phyloP scores from a whole-genome alignment of 2,797 vertebrate genomes.

The Channallabes apus region DNA sequence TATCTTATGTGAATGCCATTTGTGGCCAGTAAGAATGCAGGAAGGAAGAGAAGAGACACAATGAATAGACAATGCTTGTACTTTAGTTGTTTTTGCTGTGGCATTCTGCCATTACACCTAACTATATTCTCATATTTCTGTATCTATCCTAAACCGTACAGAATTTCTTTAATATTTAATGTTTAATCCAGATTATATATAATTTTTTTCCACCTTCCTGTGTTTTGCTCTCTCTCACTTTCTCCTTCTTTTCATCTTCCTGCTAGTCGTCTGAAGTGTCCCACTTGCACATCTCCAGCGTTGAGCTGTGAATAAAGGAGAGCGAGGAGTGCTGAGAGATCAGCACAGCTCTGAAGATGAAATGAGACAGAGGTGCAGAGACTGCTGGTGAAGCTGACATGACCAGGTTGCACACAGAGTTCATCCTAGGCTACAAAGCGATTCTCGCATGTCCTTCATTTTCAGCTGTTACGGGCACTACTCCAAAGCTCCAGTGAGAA shows the following conservation, averaged over 20 bases:
- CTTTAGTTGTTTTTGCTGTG: constrained; percentile 34
- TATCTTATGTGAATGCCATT: neutral
- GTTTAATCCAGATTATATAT: constrained; percentile 55
- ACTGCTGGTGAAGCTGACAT: constrained; percentile 29
- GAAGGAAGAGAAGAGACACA: neutral
- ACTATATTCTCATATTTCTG: constrained; percentile 53
- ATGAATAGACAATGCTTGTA: neutral
- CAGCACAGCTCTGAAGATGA: constrained; percentile 16
- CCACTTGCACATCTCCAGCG: neutral
- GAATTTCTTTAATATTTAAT: constrained; percentile 60
- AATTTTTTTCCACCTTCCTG: neutral
- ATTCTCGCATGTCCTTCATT: constrained; percentile 12
- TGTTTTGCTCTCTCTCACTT: constrained; percentile 13
- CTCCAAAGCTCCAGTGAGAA: constrained; percentile 10
- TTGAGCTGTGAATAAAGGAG: constrained; percentile 5
- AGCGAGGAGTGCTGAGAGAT: constrained; percentile 4
- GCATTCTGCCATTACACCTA: constrained; percentile 22
- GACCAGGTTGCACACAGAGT: constrained; percentile 8
- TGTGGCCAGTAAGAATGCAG: neutral
- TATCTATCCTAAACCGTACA: constrained; percentile 58
- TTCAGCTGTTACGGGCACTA: constrained; percentile 12
- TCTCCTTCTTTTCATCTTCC: constrained; percentile 22
- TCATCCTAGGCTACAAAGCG: constrained; percentile 12
- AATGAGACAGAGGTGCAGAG: constrained; percentile 7
- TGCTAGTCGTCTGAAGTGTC: constrained; percentile 11